Evolutionary conservation across 2,797 vertebrate species (phyloP).

Genomic region (Pteropus rufus): DNA sequence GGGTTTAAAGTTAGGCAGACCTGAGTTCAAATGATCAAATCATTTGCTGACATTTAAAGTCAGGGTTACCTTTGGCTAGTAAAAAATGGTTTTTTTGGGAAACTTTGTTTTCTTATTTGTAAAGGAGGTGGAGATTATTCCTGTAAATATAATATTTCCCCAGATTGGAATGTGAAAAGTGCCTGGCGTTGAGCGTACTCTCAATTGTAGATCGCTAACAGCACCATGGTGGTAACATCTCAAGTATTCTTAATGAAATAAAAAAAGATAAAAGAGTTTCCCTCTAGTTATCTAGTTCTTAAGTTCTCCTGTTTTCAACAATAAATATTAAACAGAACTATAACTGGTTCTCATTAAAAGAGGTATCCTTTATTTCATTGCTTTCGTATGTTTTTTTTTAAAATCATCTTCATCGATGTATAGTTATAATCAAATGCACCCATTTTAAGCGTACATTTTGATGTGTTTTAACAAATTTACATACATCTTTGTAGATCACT

Average conservation of each 20-base stretch:
- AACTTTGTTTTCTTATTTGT: neutral
- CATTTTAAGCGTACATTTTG: neutral
- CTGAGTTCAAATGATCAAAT: neutral
- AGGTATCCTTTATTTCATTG: neutral
- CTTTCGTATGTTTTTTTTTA: neutral
- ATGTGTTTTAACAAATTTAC: neutral
- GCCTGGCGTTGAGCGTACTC: neutral
- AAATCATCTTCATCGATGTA: neutral
- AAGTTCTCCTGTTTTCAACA: neutral
- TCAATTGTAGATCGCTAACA: neutral
- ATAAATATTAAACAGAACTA: neutral
- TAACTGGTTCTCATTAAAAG: neutral
- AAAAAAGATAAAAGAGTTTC: neutral
- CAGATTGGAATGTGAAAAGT: neutral
- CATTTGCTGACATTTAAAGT: neutral
- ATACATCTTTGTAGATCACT: neutral
- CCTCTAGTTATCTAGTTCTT: neutral
- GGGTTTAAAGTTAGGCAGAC: neutral
- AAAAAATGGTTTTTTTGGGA: neutral
- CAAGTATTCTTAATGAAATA: neutral
- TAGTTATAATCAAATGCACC: neutral
- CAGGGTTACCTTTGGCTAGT: neutral
- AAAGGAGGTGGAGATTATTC: neutral
- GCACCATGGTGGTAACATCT: neutral
- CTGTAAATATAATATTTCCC: neutral